Conservation (phyloP, 2,888 invertebrate species). For the Cantharis rustica region DNA sequence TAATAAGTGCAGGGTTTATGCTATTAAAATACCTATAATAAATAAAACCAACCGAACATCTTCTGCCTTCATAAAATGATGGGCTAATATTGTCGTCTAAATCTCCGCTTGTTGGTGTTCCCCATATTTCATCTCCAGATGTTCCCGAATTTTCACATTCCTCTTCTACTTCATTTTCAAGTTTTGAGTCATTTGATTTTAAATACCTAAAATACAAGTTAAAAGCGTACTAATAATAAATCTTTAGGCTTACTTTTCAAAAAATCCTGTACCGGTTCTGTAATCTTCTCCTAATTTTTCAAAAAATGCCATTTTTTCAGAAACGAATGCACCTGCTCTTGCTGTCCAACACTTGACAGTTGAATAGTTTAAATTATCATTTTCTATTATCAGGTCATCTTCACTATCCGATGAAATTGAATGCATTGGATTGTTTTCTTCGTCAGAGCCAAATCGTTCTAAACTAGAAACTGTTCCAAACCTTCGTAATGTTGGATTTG, state of each 20-base stretch:
- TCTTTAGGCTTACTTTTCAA: slow-evolving; percentile 51
- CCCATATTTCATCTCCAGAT: slow-evolving; percentile 88
- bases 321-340: slow-evolving; percentile 78
- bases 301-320: slow-evolving; percentile 77
- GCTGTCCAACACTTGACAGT: slow-evolving; percentile 72
- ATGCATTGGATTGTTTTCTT: slow-evolving; percentile 59
- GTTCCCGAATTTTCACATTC: slow-evolving; percentile 74
- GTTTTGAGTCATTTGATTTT: slow-evolving; percentile 57
- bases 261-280: slow-evolving; percentile 49
- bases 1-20: too few species aligned
- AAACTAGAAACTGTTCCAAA: slow-evolving; percentile 77
- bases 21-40: too few species aligned
- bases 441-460: slow-evolving; percentile 68
- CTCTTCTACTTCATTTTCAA: slow-evolving; percentile 67
- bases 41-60: slow-evolving; percentile 53
- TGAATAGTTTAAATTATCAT: slow-evolving; percentile 51
- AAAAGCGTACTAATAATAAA: background rate
- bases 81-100: slow-evolving; percentile 70
- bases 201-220: slow-evolving; percentile 58
- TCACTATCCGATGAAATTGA: slow-evolving; percentile 41
- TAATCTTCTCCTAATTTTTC: slow-evolving; percentile 66
- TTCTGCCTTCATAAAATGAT: slow-evolving; percentile 67
- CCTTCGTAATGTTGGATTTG: slow-evolving; percentile 56
- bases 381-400: slow-evolving; percentile 48
- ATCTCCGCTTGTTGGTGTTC: slow-evolving; percentile 84